Conservation (phyloP, 2,888 invertebrate species). For the Sesia apiformis region DNA sequence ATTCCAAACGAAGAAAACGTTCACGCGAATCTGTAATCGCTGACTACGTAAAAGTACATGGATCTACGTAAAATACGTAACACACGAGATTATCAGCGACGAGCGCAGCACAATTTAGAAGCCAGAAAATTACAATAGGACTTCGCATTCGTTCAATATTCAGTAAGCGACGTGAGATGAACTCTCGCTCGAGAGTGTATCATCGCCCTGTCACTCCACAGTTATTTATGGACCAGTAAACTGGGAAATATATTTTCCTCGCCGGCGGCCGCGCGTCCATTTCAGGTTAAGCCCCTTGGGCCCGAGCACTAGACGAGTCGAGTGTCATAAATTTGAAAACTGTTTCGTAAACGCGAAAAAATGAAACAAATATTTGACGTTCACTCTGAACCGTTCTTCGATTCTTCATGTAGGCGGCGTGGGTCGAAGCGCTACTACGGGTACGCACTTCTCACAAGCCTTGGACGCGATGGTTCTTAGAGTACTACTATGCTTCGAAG, state of each 20-base stretch:
- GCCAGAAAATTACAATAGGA: slow-evolving; percentile 32
- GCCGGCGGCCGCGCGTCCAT: slow-evolving; percentile 63
- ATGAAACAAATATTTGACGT: slow-evolving; percentile 61
- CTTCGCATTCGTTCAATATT: slow-evolving; percentile 53
- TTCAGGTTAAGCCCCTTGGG: slow-evolving; percentile 72
- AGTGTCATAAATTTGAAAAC: slow-evolving; percentile 73
- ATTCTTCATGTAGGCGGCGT: not conserved
- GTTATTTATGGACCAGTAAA: slow-evolving; percentile 74
- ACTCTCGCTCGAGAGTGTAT: slow-evolving; percentile 65
- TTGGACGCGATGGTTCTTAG: not conserved
- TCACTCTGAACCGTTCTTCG: slow-evolving; percentile 16
- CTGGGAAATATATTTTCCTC: slow-evolving; percentile 73
- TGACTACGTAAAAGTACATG: not conserved
- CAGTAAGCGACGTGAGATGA: slow-evolving; percentile 62
- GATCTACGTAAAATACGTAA: not conserved
- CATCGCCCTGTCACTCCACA: slow-evolving; percentile 69
- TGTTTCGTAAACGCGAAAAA: slow-evolving; percentile 63
- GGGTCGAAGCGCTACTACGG: not conserved
- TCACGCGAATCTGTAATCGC: too few species aligned
- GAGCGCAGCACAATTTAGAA: slow-evolving; percentile 1
- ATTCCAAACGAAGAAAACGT: too few species aligned
- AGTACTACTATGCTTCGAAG: too few species aligned
- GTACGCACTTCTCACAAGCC: not conserved
- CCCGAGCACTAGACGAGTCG: slow-evolving; percentile 64
- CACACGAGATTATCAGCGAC: not conserved